phyloP scores from a whole-genome alignment of 2,888 invertebrate genomes.

The Sialis lutaria region DNA sequence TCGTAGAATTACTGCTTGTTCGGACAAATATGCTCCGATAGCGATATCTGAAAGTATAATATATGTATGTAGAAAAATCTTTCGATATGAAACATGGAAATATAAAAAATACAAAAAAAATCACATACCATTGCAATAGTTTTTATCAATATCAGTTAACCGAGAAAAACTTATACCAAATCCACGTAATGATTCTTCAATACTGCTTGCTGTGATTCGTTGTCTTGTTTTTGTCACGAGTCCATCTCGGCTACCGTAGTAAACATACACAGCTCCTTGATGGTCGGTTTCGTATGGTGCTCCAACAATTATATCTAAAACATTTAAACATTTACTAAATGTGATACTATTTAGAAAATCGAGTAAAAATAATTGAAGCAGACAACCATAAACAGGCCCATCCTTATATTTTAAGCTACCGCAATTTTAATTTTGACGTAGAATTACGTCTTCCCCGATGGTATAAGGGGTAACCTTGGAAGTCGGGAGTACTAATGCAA shows the following conservation, averaged over 20 bases:
- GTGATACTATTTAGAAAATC: no score
- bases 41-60: conserved; percentile 18
- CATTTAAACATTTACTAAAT: neutral
- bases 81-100: no score
- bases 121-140: conserved; percentile 18
- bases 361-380: no score
- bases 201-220: conserved; percentile 20
- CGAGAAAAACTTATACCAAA: conserved; percentile 24
- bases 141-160: conserved; percentile 18
- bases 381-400: no score
- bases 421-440: no score
- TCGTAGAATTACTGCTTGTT: conserved; percentile 24
- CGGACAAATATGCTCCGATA: conserved; percentile 28
- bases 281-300: conserved; percentile 39
- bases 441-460: no score
- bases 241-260: conserved; percentile 25
- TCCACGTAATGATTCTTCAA: conserved; percentile 23
- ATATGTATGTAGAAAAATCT: neutral
- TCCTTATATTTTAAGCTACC: no score
- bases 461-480: no score
- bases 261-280: conserved; percentile 43
- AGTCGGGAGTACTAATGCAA: no score
- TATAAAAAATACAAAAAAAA: no score
- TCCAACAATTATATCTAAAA: conserved; percentile 42
- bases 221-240: conserved; percentile 23